phyloP scores from a whole-genome alignment of 1,140 invertebrate genomes.

The Trichogramma pretiosum region DNA sequence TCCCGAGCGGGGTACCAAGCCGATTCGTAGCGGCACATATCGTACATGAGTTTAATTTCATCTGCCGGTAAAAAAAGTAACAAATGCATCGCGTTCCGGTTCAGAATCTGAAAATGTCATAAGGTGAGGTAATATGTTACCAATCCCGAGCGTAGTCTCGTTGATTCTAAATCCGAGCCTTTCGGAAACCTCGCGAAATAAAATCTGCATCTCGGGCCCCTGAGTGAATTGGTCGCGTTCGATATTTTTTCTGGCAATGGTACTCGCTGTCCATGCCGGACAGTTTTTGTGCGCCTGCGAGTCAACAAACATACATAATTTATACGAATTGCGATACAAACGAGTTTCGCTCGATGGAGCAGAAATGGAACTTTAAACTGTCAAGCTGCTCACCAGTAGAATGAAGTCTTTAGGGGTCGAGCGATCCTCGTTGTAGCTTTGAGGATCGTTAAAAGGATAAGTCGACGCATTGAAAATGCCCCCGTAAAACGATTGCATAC shows the following conservation, averaged over 20 bases:
- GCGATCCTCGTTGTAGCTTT: no score
- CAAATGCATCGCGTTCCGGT: no score
- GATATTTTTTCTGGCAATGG: no score
- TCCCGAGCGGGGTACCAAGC: constrained; percentile 53
- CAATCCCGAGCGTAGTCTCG: neutral
- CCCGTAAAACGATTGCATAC: constrained; percentile 35
- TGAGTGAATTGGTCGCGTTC: constrained; percentile 38
- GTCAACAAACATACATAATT: no score
- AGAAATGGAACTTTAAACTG: no score
- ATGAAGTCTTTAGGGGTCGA: no score
- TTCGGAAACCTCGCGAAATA: constrained; percentile 35
- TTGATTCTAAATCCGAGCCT: constrained; percentile 42
- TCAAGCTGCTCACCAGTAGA: no score
- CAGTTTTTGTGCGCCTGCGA: constrained; percentile 32
- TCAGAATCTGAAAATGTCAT: no score
- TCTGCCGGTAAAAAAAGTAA: no score
- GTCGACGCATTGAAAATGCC: constrained; percentile 36
- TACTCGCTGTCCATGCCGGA: constrained; percentile 22
- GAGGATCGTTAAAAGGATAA: no score
- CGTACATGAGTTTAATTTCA: constrained; percentile 48
- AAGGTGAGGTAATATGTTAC: neutral
- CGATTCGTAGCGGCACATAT: constrained; percentile 66
- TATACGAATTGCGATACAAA: no score
- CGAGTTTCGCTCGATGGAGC: no score
- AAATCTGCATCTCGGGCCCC: constrained; percentile 32